Evolutionary conservation across 2,888 invertebrate genomes (phyloP).

Genomic region (Euplexia lucipara): DNA sequence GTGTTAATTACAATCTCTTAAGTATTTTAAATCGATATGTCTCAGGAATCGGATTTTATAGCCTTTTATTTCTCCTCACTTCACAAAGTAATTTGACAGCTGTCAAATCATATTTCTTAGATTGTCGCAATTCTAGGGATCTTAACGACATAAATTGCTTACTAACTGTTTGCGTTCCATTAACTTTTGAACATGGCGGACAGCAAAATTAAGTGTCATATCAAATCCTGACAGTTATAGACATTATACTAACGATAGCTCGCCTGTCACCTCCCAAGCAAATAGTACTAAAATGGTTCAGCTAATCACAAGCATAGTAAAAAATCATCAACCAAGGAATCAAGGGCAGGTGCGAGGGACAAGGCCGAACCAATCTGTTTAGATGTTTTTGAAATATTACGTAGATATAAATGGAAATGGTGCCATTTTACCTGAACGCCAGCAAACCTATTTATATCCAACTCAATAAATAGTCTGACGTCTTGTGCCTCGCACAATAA

Average conservation of each 20-base stretch:
- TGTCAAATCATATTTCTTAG: too few relatives aligned
- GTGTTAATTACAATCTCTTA: too few relatives aligned
- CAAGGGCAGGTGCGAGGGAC: slow-evolving; percentile 31
- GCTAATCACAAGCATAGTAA: slow-evolving; percentile 34
- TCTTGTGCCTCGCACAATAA: too few relatives aligned
- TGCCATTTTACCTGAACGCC: not conserved
- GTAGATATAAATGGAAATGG: not conserved
- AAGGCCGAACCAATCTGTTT: slow-evolving; percentile 16
- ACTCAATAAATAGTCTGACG: too few relatives aligned
- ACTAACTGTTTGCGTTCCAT: too few relatives aligned
- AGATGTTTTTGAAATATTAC: not conserved
- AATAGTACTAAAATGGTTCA: slow-evolving; percentile 46
- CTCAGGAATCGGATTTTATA: too few relatives aligned
- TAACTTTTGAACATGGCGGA: not conserved
- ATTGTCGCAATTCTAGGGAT: too few relatives aligned
- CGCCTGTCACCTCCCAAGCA: slow-evolving; percentile 14
- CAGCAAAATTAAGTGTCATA: slow-evolving; percentile 32
- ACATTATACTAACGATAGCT: slow-evolving; percentile 38
- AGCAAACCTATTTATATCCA: too few relatives aligned
- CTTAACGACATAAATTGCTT: too few relatives aligned
- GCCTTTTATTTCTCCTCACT: too few relatives aligned
- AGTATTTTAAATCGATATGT: too few relatives aligned
- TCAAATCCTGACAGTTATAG: slow-evolving; percentile 31
- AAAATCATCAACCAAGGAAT: slow-evolving; percentile 31
- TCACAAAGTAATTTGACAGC: too few relatives aligned